Conservation (phyloP, 2,888 invertebrate genomes). For the Pachydiplax longipennis region DNA sequence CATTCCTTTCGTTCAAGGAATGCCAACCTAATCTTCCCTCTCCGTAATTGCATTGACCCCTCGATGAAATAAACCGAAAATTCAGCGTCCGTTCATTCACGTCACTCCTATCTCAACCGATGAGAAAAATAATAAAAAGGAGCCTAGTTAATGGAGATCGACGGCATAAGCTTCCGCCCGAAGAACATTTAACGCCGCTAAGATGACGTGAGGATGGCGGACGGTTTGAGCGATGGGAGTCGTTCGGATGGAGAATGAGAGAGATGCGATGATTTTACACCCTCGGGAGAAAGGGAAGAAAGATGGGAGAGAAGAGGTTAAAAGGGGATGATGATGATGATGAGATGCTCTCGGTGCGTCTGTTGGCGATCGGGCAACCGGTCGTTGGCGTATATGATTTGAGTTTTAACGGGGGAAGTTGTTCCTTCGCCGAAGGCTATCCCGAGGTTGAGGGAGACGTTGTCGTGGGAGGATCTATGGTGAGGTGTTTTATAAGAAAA, state of each 20-base stretch:
- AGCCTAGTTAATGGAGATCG: slow-evolving; percentile 34
- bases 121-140: background rate
- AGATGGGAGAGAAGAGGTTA: background rate
- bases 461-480: background rate
- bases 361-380: background rate
- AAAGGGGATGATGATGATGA: slow-evolving; percentile 10
- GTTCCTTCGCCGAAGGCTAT: background rate
- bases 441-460: background rate
- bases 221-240: background rate
- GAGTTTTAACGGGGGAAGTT: background rate
- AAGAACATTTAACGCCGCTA: slow-evolving; percentile 19
- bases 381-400: background rate
- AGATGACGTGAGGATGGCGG: slow-evolving; percentile 37
- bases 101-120: background rate
- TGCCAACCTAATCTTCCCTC: background rate
- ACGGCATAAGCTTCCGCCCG: slow-evolving; percentile 28
- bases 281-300: background rate
- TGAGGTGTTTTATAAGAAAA: background rate
- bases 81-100: background rate
- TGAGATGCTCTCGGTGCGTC: background rate
- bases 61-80: background rate
- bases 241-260: background rate
- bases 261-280: slow-evolving; percentile 29
- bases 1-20: too few relatives aligned
- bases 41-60: background rate